phyloP scores from a whole-genome alignment of 2,888 invertebrate species.

The Liodrosophila aerea region DNA sequence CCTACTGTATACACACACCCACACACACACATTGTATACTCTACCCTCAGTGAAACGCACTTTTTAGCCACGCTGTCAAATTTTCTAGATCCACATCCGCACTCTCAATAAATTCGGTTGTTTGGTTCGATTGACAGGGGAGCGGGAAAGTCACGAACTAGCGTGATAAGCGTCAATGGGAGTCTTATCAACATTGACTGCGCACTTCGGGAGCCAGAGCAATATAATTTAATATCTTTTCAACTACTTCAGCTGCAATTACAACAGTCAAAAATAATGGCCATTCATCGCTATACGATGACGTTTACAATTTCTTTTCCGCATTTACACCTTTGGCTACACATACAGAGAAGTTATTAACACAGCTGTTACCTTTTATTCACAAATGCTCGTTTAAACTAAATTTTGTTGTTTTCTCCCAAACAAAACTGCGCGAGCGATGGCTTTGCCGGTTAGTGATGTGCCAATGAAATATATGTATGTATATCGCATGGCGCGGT shows the following conservation, averaged over 20 bases:
- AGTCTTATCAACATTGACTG: conserved; percentile 57
- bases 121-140: conserved; percentile 19
- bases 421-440: conserved; percentile 25
- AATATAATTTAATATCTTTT: conserved; percentile 18
- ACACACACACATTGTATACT: conserved; percentile 4
- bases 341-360: not conserved
- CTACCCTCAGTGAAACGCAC: conserved; percentile 20
- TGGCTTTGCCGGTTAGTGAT: conserved; percentile 46
- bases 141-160: conserved; percentile 4
- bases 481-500: conserved; percentile 3
- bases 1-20: conserved; percentile 2
- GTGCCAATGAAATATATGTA: conserved; percentile 24
- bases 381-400: conserved; percentile 4
- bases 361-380: conserved; percentile 40
- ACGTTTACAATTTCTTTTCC: conserved; percentile 8
- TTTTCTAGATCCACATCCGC: conserved; percentile 15
- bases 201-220: conserved; percentile 5
- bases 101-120: conserved; percentile 15
- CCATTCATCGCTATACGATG: not conserved
- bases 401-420: conserved; percentile 29
- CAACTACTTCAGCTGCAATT: conserved; percentile 12
- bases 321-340: conserved; percentile 3
- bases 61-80: conserved; percentile 65
- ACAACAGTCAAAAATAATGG: not conserved
- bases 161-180: conserved; percentile 46